phyloP scores from a whole-genome alignment of 2,888 invertebrate species.

The Choristoneura rosaceana region DNA sequence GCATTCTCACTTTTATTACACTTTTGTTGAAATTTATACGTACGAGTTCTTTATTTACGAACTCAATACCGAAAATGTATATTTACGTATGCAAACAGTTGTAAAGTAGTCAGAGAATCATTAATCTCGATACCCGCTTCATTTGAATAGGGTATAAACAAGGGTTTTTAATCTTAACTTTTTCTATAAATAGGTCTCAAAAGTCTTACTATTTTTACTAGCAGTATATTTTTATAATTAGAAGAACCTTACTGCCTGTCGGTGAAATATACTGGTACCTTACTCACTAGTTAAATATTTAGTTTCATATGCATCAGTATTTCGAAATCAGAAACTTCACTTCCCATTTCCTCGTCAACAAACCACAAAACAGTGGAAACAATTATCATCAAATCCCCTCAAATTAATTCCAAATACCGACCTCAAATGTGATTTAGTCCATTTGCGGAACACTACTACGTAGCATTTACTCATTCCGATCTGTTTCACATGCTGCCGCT shows the following conservation, averaged over 20 bases:
- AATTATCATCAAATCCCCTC: conserved; percentile 30
- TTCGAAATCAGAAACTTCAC: too few relatives aligned
- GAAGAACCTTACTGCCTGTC: too few relatives aligned
- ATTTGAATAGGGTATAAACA: background rate
- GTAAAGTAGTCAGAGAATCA: background rate
- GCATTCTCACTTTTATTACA: conserved; percentile 1
- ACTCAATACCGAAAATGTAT: background rate
- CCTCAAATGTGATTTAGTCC: conserved; percentile 33
- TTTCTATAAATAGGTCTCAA: background rate
- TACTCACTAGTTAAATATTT: too few relatives aligned
- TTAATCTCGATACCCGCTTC: background rate
- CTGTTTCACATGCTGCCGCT: conserved; percentile 32
- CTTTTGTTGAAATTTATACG: conserved; percentile 8
- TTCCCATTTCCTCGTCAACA: background rate
- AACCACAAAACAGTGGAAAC: conserved; percentile 23
- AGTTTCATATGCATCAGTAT: too few relatives aligned
- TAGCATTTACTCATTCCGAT: conserved; percentile 9
- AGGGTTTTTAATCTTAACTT: too few relatives aligned
- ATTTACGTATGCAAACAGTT: background rate
- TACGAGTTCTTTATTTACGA: conserved; percentile 6
- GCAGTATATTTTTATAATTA: too few relatives aligned
- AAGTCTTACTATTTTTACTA: background rate
- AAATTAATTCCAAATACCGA: conserved; percentile 33
- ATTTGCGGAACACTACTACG: conserved; percentile 18
- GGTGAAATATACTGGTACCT: too few relatives aligned